Conservation (phyloP, 2,888 invertebrate species). For the Rapana venosa region DNA sequence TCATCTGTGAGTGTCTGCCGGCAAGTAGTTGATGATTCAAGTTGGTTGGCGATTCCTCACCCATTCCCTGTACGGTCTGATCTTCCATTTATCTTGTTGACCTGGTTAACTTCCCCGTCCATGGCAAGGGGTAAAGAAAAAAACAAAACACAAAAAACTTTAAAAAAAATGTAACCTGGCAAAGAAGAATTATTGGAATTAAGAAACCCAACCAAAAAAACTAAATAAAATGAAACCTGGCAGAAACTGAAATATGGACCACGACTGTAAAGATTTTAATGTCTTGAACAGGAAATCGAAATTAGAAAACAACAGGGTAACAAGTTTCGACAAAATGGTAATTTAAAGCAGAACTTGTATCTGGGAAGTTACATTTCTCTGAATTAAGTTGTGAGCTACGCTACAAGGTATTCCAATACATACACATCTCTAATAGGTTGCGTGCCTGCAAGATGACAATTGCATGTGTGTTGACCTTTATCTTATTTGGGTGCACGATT, state of each 20-base stretch:
- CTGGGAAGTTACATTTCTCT: neutral
- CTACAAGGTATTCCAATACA: too few relatives aligned
- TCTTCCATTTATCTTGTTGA: constrained; percentile 3
- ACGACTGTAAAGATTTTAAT: too few relatives aligned
- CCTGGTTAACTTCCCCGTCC: neutral
- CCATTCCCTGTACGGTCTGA: constrained; percentile 26
- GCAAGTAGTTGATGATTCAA: constrained; percentile 96
- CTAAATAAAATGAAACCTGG: too few relatives aligned
- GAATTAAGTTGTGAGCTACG: too few relatives aligned
- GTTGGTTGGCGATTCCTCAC: constrained; percentile 82
- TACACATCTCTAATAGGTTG: too few relatives aligned
- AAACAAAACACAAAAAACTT: constrained; percentile 40
- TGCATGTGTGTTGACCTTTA: too few relatives aligned
- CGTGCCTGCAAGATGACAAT: too few relatives aligned
- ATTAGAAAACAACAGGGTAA: neutral
- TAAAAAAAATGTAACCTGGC: constrained; percentile 44
- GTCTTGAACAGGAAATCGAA: neutral
- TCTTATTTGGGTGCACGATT: too few relatives aligned
- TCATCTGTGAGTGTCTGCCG: constrained; percentile 95
- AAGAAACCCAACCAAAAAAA: neutral
- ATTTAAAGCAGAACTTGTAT: neutral
- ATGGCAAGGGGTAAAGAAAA: constrained; percentile 33
- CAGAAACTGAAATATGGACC: neutral
- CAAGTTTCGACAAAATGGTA: neutral
- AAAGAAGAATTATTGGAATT: constrained; percentile 36